Evolutionary conservation across 2,113 vertebrate species (phyloP), one percentile per base, ranked within the genome.

Genomic region (Crotophaga sulcirostris): DNA sequence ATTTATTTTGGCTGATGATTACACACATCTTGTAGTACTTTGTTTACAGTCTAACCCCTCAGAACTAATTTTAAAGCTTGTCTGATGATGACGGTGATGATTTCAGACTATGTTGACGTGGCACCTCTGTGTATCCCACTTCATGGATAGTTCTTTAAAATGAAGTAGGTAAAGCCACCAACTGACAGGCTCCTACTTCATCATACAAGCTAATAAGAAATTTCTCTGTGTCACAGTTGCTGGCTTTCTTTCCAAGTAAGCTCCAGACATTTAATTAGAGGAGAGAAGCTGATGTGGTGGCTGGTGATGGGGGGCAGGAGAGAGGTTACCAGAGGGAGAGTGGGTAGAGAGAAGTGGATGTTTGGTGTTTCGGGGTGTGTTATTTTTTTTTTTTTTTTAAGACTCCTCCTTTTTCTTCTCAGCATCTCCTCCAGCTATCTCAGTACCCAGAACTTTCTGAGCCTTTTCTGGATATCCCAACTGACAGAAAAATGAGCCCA

Each of bases 61-160:
- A 73, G 38, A 82, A 44, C 54, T 82, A 26, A 45, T 96, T 83
- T 83, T 55, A 73, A 51, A 91, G 64, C 42, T 89, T 64, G 75
- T 58, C 72, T 63, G 74, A 51, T 49, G 93, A 63, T 78, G 81
- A 10, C 1, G 6, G 47, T 60, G 86, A 73, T 80, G 72, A 95
- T 81, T 55, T 93, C 87, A 93, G 84, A 31, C 72, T 74, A 19
- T 38, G 49, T n/a, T 68, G 83, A 89, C 60, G n/a, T 36, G 68
- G 47, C 52, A 85, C 56, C 40, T 91, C 90, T 59, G 16, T 36
- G 38, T 52, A 68, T 75, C 52, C 52, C 44, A 36, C 40, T 64
- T 93, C 18, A 49, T 74, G 44, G 79, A 64, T 78, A 94, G 89
- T 86, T 96, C 85, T 90, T 87, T 78, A 94, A 88, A 96, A 86